phyloP scores from a whole-genome alignment of 2,888 invertebrate genomes.

The Psococerastis gibbosa region DNA sequence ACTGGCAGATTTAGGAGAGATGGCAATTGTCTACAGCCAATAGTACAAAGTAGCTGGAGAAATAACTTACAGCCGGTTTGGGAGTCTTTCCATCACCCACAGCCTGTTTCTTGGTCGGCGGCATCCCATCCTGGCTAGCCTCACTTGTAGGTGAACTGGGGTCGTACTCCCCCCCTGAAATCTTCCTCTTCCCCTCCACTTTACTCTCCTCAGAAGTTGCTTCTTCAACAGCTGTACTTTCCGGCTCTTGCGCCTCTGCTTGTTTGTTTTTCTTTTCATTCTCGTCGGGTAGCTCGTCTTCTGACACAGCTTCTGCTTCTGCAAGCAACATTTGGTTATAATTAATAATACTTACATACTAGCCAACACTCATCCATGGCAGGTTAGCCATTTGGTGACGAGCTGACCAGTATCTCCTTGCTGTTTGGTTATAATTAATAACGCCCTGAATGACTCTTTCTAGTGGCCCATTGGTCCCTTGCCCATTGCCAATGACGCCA shows the following conservation, averaged over 20 bases:
- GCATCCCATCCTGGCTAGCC: slow-evolving; percentile 37
- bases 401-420: too few relatives aligned
- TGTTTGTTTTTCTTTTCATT: slow-evolving; percentile 30
- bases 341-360: too few relatives aligned
- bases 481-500: too few relatives aligned
- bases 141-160: slow-evolving; percentile 66
- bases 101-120: slow-evolving; percentile 34
- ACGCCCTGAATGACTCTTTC: too few relatives aligned
- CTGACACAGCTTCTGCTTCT: slow-evolving; percentile 43
- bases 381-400: too few relatives aligned
- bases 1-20: too few relatives aligned
- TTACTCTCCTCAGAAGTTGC: slow-evolving; percentile 20
- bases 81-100: slow-evolving; percentile 22
- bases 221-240: slow-evolving; percentile 24
- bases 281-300: slow-evolving; percentile 57
- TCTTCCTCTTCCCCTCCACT: slow-evolving; percentile 26
- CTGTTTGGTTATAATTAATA: too few relatives aligned
- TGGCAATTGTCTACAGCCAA: too few relatives aligned
- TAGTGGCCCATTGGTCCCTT: too few relatives aligned
- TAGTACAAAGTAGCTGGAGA: too few relatives aligned
- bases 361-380: too few relatives aligned
- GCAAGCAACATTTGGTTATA: slow-evolving; percentile 11
- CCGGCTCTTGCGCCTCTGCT: slow-evolving; percentile 33
- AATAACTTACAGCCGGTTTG: slow-evolving; percentile 27
- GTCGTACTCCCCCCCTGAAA: slow-evolving; percentile 45